Evolutionary conservation across 1,140 invertebrate genomes (phyloP), one percentile per base, ranked within the genome.

Genomic region (Drosophila mayri): DNA sequence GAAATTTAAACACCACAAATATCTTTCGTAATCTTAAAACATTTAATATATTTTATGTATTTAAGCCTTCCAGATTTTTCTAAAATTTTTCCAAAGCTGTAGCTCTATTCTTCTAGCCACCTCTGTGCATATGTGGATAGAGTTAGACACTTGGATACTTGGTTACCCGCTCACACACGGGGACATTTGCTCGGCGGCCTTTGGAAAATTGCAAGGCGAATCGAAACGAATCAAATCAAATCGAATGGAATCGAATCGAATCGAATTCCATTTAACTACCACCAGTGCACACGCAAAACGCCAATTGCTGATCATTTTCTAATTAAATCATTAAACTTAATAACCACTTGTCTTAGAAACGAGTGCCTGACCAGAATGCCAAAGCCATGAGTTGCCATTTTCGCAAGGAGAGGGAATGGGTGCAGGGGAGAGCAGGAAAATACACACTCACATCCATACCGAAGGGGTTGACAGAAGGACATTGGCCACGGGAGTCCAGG

Each of bases 311-410:
- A 40, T 88, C 50, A 87, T 87, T 83, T 80, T 79, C 76, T 63
- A 88, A 88, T 88, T 88, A 88, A 90, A 84, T 84, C 80, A 78
- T 88, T 88, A 79, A 88, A 62, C 44, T 75, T 88, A 88, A 88
- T 88, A 59, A 71, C 66, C 75, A 54, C 60, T 75, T 71, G 57
- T 59, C 30, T 49, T 16, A n/a, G 58, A 73, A 60, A 47, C 72
- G 62, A 66, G 30, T 30, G 46, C 7, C 11, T 37, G 28, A 32
- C 18, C 54, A 55, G 41, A 61, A 74, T 86, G 64, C 46, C 57
- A 68, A 61, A 73, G 46, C 58, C 46, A 67, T 66, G 62, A 65
- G 32, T 68, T 22, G 61, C 38, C 37, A 18, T 16, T 20, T 40
- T 49, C 2, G 1, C n/a, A 32, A 20, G 7, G 10, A n/a, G 43